Base-by-base conservation (phyloP, 2,888 invertebrate genomes). In the Trichopria drosophilae region DNA sequence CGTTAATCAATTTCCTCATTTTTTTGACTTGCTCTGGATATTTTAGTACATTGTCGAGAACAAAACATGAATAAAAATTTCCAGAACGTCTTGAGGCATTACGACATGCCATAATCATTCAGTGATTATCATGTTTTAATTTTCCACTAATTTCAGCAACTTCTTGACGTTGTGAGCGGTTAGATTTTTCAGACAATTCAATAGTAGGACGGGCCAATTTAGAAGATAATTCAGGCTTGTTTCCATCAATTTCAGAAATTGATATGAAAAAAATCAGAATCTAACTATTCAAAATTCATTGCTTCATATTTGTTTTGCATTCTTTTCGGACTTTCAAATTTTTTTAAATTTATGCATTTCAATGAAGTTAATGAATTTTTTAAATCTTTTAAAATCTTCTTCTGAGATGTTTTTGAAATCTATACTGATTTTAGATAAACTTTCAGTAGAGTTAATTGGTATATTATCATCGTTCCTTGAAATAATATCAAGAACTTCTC, bases 81-180 rank as follows among this genome's bases (percentile, higher is more conserved):
- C 36, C 36, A 36, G 36, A 36, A 35, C 35, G 20, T 19, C 35
- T 35, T 7, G 35, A 10, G 18, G 34, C 34, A 34, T 34, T 19
- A 34, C 34, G 34, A 34, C 34, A 34, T 34, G 16, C 34, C 20
- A 4, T 35, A 4, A 35, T 12, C 3, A 35, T 19, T 19, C 36
- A 10, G 6, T 36, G 36, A 22, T 20, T 20, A 36, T 36, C 20
- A 20, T 36, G 32, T 13, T 32, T 2, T 13, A 32, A 32, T 32
- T 13, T 32, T 9, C 16, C 13, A 32, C 32, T 32, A 4, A 32
- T 32, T 32, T 32, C 32, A 32, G 15, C 13, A 32, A 32, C 32
- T 32, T 32, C 13, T 32, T 19, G 32, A 13, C 32, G 32, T 32
- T 32, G 32, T 13, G 32, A 32, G 10, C 32, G 32, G 2, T 2